Conservation (phyloP, 2,888 invertebrate species). For the Idaea straminata region DNA sequence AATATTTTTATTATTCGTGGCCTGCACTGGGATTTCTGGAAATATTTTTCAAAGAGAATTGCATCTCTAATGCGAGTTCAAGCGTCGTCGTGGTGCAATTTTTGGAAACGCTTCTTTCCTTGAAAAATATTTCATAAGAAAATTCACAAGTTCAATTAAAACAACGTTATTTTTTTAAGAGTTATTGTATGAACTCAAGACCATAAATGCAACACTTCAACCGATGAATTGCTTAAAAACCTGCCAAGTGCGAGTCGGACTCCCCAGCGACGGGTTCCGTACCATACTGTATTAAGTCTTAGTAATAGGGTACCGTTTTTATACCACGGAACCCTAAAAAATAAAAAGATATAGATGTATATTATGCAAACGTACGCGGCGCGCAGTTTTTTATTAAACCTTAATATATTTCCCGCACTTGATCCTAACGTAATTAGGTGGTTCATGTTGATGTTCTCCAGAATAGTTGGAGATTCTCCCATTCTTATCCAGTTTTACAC, state of each 20-base stretch:
- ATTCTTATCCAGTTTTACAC: constrained; percentile 35
- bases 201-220: too few relatives aligned
- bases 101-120: neutral
- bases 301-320: too few relatives aligned
- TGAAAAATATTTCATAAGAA: neutral
- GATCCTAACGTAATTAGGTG: neutral
- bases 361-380: too few relatives aligned
- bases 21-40: neutral
- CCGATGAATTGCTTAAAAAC: too few relatives aligned
- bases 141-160: neutral
- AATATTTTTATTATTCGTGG: neutral
- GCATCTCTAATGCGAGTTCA: neutral
- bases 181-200: too few relatives aligned
- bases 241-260: too few relatives aligned
- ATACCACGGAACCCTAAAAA: too few relatives aligned
- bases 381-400: neutral
- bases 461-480: constrained; percentile 29
- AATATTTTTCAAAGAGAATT: neutral
- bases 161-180: neutral
- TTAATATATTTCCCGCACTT: neutral
- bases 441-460: neutral
- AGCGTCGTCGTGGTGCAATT: neutral
- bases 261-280: too few relatives aligned
- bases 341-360: too few relatives aligned
- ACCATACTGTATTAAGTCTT: too few relatives aligned